A percentile compares a stretch with the other conserved stretches of the same genome.
These are phyloP conservation scores for Hoplodrina ambigua DNA, from an alignment of 2,888 invertebrate genomes.

Conservation along the genomic window DNA sequence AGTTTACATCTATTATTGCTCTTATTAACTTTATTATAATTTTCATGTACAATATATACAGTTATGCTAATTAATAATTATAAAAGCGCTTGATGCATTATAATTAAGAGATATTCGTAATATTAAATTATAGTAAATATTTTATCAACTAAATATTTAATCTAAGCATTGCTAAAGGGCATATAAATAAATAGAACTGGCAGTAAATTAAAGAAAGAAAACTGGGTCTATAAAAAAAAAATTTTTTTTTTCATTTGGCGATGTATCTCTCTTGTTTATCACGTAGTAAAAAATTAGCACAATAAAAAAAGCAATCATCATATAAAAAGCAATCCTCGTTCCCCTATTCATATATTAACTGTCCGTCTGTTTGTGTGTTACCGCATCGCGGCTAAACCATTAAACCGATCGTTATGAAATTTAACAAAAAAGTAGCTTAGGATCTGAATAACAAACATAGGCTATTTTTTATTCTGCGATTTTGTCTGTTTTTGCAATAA, in stretches of 20 bases:
- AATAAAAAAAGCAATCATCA: neutral
- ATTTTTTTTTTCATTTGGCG: neutral
- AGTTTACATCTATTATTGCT: conserved; percentile 72
- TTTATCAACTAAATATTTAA: neutral
- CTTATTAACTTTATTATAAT: conserved; percentile 57
- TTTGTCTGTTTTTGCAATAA: neutral
- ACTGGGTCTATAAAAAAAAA: too few relatives aligned
- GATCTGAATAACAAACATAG: neutral
- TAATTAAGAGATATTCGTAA: conserved; percentile 8
- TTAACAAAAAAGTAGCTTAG: neutral
- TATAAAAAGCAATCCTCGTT: neutral
- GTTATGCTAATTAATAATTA: conserved; percentile 48
- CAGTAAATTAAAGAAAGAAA: neutral
- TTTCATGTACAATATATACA: conserved; percentile 67
- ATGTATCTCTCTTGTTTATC: neutral
- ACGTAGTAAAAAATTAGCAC: neutral
- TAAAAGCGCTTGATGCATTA: conserved; percentile 53
- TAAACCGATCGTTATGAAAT: neutral
- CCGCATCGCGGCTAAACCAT: neutral
- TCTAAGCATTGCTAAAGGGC: neutral
- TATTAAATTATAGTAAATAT: neutral
- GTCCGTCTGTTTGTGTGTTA: neutral
- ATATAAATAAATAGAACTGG: neutral
- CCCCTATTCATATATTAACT: neutral
- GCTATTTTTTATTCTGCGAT: neutral